Base-by-base conservation (phyloP, 2,888 invertebrate species). In the Eurytoma adleriae region DNA sequence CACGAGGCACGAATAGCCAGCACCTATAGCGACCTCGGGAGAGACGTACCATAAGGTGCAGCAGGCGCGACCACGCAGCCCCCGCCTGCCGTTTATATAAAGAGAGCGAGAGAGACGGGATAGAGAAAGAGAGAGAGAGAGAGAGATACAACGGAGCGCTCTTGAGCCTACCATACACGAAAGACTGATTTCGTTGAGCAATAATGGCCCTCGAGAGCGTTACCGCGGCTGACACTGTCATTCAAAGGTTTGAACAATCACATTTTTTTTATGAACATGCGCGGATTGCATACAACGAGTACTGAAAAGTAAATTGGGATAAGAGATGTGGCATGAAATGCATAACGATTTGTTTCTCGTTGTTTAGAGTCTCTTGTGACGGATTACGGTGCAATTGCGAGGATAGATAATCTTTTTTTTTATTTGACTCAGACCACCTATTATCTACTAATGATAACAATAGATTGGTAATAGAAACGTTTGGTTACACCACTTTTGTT, bases 121-220 rank as follows among this genome's bases (percentile, higher is more conserved):
- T 59, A 27, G 48, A 56, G 10, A 64, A 3, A 18, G 14, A 30
- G 2, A 54, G 10, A 27, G 2, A 27, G 2, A 16, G n/a, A 54
- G 52, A 72, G 12, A 40, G n/a, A n/a, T 13, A 24, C 24, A 24
- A 3, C n/a, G n/a, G 24, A 59, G 13, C 14, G 27, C 24, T 24
- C 24, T 20, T 24, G 61, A 14, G 14, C n/a, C n/a, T 54, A 54
- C n/a, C 18, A 48, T n/a, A 10, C 40, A 10, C 40, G 40, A 10
- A 40, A 10, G 40, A 40, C 10, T 40, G 10, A 1, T 40, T 40
- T 40, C 40, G 40, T 40, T 40, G 40, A 40, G n/a, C 16, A 87
- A 86, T 87, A 85, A 90, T 90, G 90, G 90, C 90, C 87, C 89
- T 91, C 87, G 90, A 90, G 88, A 90, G 90, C 90, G 90, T 90